Evolutionary conservation across 2,888 invertebrate genomes (phyloP).

Genomic region (Pycnomerus fuliginosus): DNA sequence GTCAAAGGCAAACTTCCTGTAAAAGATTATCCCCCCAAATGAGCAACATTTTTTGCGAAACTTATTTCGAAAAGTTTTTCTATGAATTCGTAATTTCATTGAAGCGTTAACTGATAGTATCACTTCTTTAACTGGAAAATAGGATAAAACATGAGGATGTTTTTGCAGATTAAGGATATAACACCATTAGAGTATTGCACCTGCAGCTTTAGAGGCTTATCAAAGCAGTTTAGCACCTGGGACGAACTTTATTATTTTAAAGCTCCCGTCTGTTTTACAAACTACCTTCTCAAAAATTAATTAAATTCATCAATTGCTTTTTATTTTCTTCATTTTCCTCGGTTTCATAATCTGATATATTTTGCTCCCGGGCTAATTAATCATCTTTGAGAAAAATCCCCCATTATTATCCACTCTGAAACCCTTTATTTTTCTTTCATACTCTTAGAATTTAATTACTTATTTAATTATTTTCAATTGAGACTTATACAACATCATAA

Average conservation of each 20-base stretch:
- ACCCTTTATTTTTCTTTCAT: conserved; percentile 13
- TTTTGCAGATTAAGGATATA: conserved; percentile 8
- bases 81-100: no score
- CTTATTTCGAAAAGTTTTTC: no score
- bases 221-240: conserved; percentile 15
- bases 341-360: conserved; percentile 2
- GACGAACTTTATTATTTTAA: conserved; percentile 18
- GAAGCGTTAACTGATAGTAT: no score
- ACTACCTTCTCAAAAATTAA: neutral
- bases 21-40: no score
- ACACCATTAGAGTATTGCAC: conserved; percentile 21
- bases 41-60: no score
- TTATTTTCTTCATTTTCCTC: conserved; percentile 1
- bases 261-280: conserved; percentile 1
- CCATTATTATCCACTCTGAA: conserved; percentile 1
- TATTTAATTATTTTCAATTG: conserved; percentile 8
- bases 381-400: conserved; percentile 14
- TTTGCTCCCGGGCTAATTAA: conserved; percentile 9
- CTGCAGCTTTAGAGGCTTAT: conserved; percentile 13
- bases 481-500: conserved; percentile 8
- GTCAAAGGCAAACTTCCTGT: no score
- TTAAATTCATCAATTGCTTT: conserved; percentile 1
- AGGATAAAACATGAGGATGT: conserved; percentile 8
- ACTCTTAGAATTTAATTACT: conserved; percentile 15
- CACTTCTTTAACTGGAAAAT: neutral